Base-by-base conservation (phyloP, 2,888 invertebrate species). In the Drosophila mettleri region DNA sequence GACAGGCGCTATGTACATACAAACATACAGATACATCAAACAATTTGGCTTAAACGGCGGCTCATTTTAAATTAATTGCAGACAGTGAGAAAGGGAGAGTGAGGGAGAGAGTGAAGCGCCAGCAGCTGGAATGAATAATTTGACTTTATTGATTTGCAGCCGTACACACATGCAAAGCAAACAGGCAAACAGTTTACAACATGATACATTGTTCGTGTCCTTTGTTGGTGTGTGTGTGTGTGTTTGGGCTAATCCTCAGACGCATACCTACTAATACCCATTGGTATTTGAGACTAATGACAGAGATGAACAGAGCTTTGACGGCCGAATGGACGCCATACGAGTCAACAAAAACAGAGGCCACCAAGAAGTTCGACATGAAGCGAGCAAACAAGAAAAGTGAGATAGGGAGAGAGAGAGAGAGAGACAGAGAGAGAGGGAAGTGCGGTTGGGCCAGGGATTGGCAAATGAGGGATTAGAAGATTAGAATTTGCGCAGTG, bases 221-320 rank as follows among this genome's bases (percentile, higher is more conserved):
- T 46, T 49, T 33, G 12, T 45, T 38, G 7, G 16, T 27, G 22
- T 33, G 5, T 33, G 0, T 34, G 7, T 14, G 3, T 20, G 29
- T 52, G 46, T 54, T 65, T 61, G 43, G 64, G 38, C 53, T 73
- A 71, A 78, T 75, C 75, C 73, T 55, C 52, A 41, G 60, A 39
- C 57, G 60, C 65, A 72, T 69, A 52, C 60, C 67, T 59, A 58
- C 55, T 74, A 84, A 84, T 74, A 66, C 72, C 74, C 68, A 74
- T 68, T 70, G 81, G 74, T 74, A 84, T 78, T 76, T 61, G 69
- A 70, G 70, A 63, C 82, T 73, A 73, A 79, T 78, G 81, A 78
- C 72, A 69, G 66, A 72, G 74, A 70, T 74, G 49, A 77, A 77
- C 69, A 65, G 53, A 62, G 64, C 76, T 57, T 64, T 63, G 60